These are phyloP conservation scores for Lepidonotus clava DNA, from an alignment of 2,888 invertebrate genomes.

Conservation along the genomic window DNA sequence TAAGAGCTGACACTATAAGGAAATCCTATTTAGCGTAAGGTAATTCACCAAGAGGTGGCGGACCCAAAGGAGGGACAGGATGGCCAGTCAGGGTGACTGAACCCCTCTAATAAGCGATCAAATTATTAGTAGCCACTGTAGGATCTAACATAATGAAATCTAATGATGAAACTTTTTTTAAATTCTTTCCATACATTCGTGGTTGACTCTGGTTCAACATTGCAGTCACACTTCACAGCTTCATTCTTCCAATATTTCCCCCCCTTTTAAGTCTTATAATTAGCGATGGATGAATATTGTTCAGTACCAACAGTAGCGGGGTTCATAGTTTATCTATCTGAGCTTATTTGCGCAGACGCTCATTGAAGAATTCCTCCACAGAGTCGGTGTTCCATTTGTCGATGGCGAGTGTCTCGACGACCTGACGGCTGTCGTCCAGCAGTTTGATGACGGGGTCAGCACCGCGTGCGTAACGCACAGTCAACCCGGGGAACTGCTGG, in stretches of 20 bases:
- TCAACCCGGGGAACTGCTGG: slow-evolving; percentile 93
- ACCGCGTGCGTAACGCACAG: slow-evolving; percentile 95
- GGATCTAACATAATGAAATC: no score
- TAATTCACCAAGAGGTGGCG: neutral
- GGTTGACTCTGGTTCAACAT: no score
- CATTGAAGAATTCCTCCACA: slow-evolving; percentile 96
- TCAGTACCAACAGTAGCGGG: no score
- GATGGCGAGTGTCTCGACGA: slow-evolving; percentile 93
- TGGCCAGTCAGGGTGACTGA: slow-evolving; percentile 1
- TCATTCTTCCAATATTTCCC: no score
- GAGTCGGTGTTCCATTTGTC: slow-evolving; percentile 99
- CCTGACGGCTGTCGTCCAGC: slow-evolving; percentile 88
- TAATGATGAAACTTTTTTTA: no score
- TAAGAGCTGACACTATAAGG: neutral
- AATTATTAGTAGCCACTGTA: no score
- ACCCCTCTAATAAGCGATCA: no score
- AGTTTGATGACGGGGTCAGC: slow-evolving; percentile 96
- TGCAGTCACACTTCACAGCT: no score
- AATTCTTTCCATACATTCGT: no score
- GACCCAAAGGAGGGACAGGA: neutral
- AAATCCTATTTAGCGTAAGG: neutral
- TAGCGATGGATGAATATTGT: no score
- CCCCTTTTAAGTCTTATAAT: no score
- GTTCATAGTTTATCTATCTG: neutral
- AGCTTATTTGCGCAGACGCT: slow-evolving; percentile 84